These are phyloP conservation scores for Pollachius pollachius DNA, from an alignment of 2,113 vertebrate genomes.

Conservation along the genomic window DNA sequence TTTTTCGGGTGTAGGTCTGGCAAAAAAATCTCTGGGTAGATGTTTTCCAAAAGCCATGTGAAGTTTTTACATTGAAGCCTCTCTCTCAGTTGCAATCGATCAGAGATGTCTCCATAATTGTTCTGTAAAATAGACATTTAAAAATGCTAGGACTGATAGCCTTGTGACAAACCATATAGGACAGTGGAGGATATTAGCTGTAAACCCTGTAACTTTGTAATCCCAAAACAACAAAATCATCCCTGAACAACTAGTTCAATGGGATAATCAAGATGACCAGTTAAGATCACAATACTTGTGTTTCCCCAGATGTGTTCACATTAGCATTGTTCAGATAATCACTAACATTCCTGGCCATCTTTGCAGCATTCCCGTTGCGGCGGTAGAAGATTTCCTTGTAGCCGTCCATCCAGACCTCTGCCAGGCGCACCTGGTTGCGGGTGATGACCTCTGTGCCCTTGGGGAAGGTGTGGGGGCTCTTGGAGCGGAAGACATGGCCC, in stretches of 20 bases:
- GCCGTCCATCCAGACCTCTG: slow-evolving; percentile 96
- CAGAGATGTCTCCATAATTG: slow-evolving; percentile 86
- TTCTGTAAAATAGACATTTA: slow-evolving; percentile 67
- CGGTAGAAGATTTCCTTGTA: slow-evolving; percentile 92
- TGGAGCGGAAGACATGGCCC: slow-evolving; percentile 94
- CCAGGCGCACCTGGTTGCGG: slow-evolving; percentile 92
- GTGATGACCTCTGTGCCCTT: slow-evolving; percentile 92
- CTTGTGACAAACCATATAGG: too few relatives aligned
- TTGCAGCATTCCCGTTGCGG: slow-evolving; percentile 82
- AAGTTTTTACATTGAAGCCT: slow-evolving; percentile 88
- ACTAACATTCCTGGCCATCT: slow-evolving; percentile 85
- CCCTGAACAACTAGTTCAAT: too few relatives aligned
- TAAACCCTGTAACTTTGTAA: too few relatives aligned
- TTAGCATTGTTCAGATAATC: not conserved
- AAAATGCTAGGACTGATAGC: not conserved
- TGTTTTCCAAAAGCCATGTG: slow-evolving; percentile 87
- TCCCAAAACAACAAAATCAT: too few relatives aligned
- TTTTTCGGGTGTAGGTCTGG: slow-evolving; percentile 83
- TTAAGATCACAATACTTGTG: too few relatives aligned
- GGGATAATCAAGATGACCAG: too few relatives aligned
- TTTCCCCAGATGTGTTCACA: too few relatives aligned
- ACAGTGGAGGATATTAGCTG: too few relatives aligned
- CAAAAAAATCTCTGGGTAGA: slow-evolving; percentile 92
- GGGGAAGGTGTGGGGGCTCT: slow-evolving; percentile 95
- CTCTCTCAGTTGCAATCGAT: slow-evolving; percentile 82